Conservation (phyloP, 2,113 vertebrate genomes). For the Alethe castanea region DNA sequence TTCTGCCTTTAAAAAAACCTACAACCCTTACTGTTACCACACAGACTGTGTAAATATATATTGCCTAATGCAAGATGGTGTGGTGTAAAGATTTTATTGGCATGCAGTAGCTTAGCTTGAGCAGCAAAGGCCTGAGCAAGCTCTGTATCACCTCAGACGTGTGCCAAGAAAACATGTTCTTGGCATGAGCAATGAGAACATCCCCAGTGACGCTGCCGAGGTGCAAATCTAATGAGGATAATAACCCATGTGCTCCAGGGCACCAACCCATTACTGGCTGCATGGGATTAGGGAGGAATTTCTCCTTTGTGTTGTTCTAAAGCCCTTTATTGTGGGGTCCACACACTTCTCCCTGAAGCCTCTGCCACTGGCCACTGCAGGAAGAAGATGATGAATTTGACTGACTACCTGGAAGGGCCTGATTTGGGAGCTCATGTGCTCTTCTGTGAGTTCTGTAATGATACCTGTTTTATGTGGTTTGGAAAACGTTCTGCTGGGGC, state of each 20-base stretch:
- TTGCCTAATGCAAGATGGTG: conserved; percentile 18
- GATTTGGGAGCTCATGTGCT: neutral
- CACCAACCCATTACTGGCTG: conserved; percentile 11
- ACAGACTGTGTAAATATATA: conserved; percentile 46
- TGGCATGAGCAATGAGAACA: conserved; percentile 41
- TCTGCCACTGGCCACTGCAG: neutral
- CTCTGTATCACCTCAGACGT: conserved; percentile 14
- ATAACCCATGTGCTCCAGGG: conserved; percentile 4
- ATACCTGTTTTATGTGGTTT: conserved; percentile 28
- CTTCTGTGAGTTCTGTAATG: neutral
- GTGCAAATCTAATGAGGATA: conserved; percentile 56
- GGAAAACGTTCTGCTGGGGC: neutral
- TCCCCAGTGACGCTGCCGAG: conserved; percentile 15
- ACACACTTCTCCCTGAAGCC: neutral
- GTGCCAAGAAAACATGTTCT: conserved; percentile 47
- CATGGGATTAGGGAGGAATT: conserved; percentile 39
- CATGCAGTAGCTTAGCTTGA: conserved; percentile 27
- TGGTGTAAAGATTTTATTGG: conserved; percentile 54
- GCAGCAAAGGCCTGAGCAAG: conserved; percentile 33
- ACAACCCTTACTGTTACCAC: conserved; percentile 41
- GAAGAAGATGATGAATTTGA: neutral
- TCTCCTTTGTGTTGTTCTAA: conserved; percentile 5
- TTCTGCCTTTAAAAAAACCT: conserved; percentile 42
- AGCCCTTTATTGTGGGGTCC: neutral
- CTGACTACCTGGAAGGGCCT: neutral